Percentiles rank a stretch among this genome's conserved stretches.
Evolutionary conservation across 2,888 invertebrate genomes (phyloP).

Genomic region (Orthosia gracilis): DNA sequence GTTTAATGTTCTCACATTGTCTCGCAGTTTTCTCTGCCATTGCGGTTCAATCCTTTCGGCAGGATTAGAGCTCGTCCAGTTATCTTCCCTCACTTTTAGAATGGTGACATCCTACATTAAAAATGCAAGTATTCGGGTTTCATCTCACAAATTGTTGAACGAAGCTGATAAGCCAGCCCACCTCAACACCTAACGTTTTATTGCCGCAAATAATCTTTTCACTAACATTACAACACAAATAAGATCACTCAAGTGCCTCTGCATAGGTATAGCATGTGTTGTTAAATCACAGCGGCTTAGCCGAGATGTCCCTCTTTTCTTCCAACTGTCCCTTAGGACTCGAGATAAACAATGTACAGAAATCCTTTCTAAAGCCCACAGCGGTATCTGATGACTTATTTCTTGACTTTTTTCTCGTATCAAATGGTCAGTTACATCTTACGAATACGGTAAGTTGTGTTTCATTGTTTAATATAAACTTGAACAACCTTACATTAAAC

Average conservation of each 20-base stretch:
- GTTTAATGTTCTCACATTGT: too few species aligned
- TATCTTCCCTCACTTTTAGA: too few species aligned
- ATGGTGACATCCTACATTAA: too few species aligned
- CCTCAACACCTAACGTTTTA: not conserved
- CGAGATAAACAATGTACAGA: constrained; percentile 81
- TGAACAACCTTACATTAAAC: not conserved
- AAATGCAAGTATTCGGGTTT: not conserved
- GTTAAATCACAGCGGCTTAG: constrained; percentile 71
- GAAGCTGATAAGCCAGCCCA: constrained; percentile 6
- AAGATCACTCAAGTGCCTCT: constrained; percentile 33
- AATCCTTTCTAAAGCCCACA: constrained; percentile 74
- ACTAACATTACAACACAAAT: constrained; percentile 20
- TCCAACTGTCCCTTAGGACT: constrained; percentile 80
- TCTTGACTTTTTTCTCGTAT: constrained; percentile 63
- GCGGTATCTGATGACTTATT: constrained; percentile 76
- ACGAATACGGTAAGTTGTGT: too few species aligned
- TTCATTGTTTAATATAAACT: too few species aligned
- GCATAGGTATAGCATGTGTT: constrained; percentile 53
- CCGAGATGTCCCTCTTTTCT: constrained; percentile 74
- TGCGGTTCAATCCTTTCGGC: not conserved
- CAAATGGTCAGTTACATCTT: not conserved
- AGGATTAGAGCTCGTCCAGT: not conserved
- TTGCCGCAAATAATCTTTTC: constrained; percentile 15
- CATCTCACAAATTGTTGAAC: not conserved
- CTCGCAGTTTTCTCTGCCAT: not conserved